These are phyloP conservation scores for Tetranychus piercei DNA, from an alignment of 2,888 invertebrate species.

Conservation along the genomic window DNA sequence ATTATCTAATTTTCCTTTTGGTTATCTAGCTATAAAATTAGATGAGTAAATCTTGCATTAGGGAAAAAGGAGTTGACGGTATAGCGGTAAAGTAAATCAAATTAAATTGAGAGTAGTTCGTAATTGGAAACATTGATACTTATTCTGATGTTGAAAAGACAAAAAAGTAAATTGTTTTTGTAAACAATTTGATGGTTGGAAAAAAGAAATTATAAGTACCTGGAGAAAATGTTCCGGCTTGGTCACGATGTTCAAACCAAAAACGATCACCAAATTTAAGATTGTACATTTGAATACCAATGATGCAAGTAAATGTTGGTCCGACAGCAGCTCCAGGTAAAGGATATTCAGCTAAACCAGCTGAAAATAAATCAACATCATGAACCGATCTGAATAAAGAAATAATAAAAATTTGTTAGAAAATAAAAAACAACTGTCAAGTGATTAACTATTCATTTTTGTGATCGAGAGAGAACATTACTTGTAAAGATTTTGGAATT, in stretches of 20 bases:
- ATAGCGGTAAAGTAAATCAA: background rate
- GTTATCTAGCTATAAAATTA: too few relatives aligned
- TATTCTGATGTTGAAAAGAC: background rate
- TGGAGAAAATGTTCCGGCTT: conserved; percentile 24
- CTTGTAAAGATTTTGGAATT: conserved; percentile 27
- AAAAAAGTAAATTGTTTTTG: background rate
- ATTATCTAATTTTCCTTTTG: too few relatives aligned
- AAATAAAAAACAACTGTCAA: background rate
- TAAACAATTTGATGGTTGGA: background rate
- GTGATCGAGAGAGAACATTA: conserved; percentile 13
- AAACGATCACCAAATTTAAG: conserved; percentile 79
- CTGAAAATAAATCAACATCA: conserved; percentile 84
- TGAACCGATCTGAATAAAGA: conserved; percentile 43
- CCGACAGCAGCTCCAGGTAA: conserved; percentile 76
- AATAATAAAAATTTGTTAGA: background rate
- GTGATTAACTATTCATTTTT: background rate
- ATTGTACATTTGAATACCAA: conserved; percentile 81
- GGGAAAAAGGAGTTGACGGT: background rate
- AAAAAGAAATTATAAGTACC: conserved; percentile 17
- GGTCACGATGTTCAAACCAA: conserved; percentile 47
- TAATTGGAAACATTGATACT: too few relatives aligned
- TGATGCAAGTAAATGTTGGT: conserved; percentile 80
- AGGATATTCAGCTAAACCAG: conserved; percentile 62
- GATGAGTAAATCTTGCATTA: background rate
- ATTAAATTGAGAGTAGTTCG: background rate